Evolutionary conservation across 2,113 vertebrate genomes (phyloP), one percentile per base, ranked within the genome.

Genomic region (Tautogolabrus adspersus): DNA sequence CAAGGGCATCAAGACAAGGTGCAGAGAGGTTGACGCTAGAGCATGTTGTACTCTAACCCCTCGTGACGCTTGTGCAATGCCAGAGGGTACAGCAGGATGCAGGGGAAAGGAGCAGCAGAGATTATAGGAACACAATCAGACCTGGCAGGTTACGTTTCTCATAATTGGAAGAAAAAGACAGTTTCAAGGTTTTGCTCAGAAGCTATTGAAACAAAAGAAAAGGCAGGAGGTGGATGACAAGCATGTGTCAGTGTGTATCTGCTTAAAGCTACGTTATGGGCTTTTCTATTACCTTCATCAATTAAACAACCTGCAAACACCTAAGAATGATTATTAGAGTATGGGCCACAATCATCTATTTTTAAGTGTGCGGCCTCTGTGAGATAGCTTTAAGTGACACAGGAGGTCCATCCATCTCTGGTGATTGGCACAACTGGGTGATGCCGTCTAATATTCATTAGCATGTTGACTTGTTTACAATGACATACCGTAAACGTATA

Each of bases 1-100:
- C 90, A 92, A 92, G 91, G 90, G 91, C 91, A 92, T 86, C 84
- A 83, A 91, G 91, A 87, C 88, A 91, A 91, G 89, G 86, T 76
- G 75, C 67, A 71, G 71, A 76, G 79, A 15, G 75, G 83, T 78
- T 78, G 83, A 75, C 56, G 54, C 78, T 69, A 5, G 83, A 40
- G 79, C 76, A 85, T 85, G 83, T 88, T 82, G 77, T 85, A 68
- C 83, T 87, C 86, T 80, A 83, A 82, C 77, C 85, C 86, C 77
- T 76, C 15, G 5, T 74, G 83, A 68, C 26, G n/a, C 54, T 42
- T 10, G 75, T 80, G 88, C 64, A 56, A 52, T 12, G 72, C 89
- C 77, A 76, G 68, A 72, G 75, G 89, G 75, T 85, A 77, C 79
- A 60, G 86, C 49, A 66, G 75, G 74, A 87, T 72, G 86, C 76